Percentiles rank a stretch among this genome's conserved stretches.
phyloP scores from a whole-genome alignment of 2,113 vertebrate genomes.

The Galeopterus variegatus region DNA sequence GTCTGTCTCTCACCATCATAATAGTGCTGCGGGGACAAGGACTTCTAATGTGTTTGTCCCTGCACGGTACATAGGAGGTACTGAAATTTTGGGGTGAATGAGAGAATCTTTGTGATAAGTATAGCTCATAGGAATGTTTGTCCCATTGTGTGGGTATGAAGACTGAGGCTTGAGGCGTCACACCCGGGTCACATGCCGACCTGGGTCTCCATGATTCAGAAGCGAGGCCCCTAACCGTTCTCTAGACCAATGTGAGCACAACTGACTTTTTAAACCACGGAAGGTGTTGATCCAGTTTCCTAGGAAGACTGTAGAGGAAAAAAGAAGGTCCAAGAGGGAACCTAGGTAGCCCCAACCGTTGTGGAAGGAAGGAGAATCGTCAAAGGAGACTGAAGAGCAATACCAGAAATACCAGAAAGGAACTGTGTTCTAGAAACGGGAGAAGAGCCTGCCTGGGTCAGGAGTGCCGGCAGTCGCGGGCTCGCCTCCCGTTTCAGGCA shows the following conservation, averaged over 20 bases:
- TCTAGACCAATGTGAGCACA: neutral
- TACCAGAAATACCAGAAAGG: neutral
- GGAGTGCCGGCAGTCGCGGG: neutral
- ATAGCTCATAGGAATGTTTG: neutral
- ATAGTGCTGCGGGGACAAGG: neutral
- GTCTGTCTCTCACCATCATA: neutral
- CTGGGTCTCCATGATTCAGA: neutral
- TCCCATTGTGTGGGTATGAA: neutral
- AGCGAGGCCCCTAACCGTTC: neutral
- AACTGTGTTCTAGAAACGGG: neutral
- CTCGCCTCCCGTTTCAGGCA: neutral
- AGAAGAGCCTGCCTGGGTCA: neutral
- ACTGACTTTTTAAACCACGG: neutral
- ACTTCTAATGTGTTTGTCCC: neutral
- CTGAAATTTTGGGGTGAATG: neutral
- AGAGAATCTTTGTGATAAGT: neutral
- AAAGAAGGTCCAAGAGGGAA: neutral
- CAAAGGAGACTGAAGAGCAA: neutral
- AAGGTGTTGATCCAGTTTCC: neutral
- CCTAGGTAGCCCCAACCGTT: neutral
- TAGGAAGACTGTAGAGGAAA: neutral
- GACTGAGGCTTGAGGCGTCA: neutral
- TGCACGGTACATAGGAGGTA: neutral
- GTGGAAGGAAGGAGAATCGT: neutral
- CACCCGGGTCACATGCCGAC: neutral